phyloP scores from a whole-genome alignment of 2,888 invertebrate species.

The Dugesia japonica region DNA sequence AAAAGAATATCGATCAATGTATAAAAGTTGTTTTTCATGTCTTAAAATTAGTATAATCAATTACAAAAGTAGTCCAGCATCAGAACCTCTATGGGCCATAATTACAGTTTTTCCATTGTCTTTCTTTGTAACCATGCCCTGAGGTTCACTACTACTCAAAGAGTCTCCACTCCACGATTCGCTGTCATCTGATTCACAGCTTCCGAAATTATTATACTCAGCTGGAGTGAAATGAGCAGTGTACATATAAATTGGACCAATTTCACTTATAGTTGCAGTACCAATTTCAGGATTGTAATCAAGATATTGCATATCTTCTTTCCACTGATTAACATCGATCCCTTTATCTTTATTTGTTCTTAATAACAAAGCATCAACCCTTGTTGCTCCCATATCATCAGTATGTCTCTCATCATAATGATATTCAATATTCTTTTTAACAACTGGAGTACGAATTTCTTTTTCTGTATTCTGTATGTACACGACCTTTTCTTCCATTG shows the following conservation, averaged over 20 bases:
- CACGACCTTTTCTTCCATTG: neutral
- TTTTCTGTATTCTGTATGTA: neutral
- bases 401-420: neutral
- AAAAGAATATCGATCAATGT: slow-evolving; percentile 1
- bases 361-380: neutral
- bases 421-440: neutral
- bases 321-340: neutral
- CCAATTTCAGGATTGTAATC: slow-evolving; percentile 16
- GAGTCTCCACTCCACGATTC: slow-evolving; percentile 2
- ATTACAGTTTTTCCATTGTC: neutral
- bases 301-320: slow-evolving; percentile 17
- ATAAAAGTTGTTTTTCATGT: neutral
- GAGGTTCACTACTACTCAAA: slow-evolving; percentile 3
- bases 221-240: slow-evolving; percentile 13
- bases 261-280: neutral
- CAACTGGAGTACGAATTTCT: neutral
- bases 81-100: slow-evolving; percentile 4
- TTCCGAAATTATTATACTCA: slow-evolving; percentile 7
- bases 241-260: slow-evolving; percentile 13
- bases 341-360: neutral
- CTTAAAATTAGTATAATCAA: neutral
- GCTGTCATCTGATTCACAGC: neutral
- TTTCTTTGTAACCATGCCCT: neutral
- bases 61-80: neutral
- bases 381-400: neutral